Evolutionary conservation across 1,140 invertebrate species (phyloP).

Genomic region (Calephelis nemesis): DNA sequence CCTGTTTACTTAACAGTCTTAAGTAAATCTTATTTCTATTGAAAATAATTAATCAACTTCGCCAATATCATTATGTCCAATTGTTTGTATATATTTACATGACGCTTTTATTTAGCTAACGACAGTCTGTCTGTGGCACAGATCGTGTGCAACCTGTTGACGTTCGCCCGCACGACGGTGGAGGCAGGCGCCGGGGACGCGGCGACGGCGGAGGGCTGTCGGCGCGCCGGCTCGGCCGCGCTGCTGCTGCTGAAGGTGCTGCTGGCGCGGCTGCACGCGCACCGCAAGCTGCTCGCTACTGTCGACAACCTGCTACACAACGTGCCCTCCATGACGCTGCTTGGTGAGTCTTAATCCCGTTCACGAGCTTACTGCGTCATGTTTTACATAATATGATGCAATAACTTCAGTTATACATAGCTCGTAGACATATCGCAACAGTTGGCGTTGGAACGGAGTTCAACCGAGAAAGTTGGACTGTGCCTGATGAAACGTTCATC

Average conservation of each 20-base stretch:
- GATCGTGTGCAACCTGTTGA: constrained; percentile 84
- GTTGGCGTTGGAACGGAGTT: neutral
- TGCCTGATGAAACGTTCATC: too few relatives aligned
- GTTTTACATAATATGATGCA: too few relatives aligned
- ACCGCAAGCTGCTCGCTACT: constrained; percentile 53
- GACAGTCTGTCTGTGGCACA: constrained; percentile 39
- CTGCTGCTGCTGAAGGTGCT: constrained; percentile 39
- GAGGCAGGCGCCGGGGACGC: constrained; percentile 77
- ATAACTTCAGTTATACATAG: too few relatives aligned
- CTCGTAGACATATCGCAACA: neutral
- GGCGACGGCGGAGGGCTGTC: constrained; percentile 47
- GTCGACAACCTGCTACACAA: constrained; percentile 47
- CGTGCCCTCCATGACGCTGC: constrained; percentile 49
- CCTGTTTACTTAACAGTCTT: too few relatives aligned
- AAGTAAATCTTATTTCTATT: too few relatives aligned
- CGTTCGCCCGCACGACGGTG: constrained; percentile 82
- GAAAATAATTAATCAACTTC: too few relatives aligned
- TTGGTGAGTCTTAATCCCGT: constrained; percentile 34
- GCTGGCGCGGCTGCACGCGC: constrained; percentile 34
- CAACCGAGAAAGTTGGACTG: too few relatives aligned
- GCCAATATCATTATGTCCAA: too few relatives aligned
- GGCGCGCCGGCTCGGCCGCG: constrained; percentile 49
- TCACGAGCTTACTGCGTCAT: too few relatives aligned
- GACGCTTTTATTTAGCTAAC: too few relatives aligned
- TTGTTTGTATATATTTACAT: too few relatives aligned